Evolutionary conservation across 2,888 invertebrate species (phyloP).

Genomic region (Cheilosia vulpina): DNA sequence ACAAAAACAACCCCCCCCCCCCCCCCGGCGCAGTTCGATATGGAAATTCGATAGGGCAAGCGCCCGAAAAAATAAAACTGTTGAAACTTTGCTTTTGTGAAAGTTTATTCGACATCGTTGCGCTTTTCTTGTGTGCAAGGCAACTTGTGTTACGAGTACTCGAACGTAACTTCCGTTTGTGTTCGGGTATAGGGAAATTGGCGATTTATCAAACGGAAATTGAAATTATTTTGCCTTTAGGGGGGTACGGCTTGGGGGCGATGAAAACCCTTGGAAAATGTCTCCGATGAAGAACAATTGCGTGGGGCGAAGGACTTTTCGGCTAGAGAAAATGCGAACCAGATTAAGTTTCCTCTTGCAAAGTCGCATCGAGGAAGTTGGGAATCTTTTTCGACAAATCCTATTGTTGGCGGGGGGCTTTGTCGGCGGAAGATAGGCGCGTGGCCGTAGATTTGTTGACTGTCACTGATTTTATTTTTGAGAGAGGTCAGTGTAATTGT

Average conservation of each 20-base stretch:
- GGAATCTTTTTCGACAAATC: too few species aligned
- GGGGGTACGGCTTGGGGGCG: not conserved
- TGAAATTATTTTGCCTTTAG: conserved; percentile 67
- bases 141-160: conserved; percentile 52
- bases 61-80: conserved; percentile 56
- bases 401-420: too few species aligned
- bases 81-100: conserved; percentile 63
- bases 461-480: too few species aligned
- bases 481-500: too few species aligned
- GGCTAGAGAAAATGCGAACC: too few species aligned
- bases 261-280: too few species aligned
- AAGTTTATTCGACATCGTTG: conserved; percentile 66
- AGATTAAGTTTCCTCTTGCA: too few species aligned
- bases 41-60: conserved; percentile 62
- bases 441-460: too few species aligned
- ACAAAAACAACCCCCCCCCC: conserved; percentile 60
- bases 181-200: conserved; percentile 68
- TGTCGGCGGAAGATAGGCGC: too few species aligned
- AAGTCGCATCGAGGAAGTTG: too few species aligned
- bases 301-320: too few species aligned
- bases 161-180: conserved; percentile 65
- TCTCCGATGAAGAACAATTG: too few species aligned
- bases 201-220: conserved; percentile 73
- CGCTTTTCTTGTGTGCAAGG: conserved; percentile 50
- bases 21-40: conserved; percentile 45